Conservation (phyloP, 1,140 invertebrate genomes). For the Mesaphorura yosii region DNA sequence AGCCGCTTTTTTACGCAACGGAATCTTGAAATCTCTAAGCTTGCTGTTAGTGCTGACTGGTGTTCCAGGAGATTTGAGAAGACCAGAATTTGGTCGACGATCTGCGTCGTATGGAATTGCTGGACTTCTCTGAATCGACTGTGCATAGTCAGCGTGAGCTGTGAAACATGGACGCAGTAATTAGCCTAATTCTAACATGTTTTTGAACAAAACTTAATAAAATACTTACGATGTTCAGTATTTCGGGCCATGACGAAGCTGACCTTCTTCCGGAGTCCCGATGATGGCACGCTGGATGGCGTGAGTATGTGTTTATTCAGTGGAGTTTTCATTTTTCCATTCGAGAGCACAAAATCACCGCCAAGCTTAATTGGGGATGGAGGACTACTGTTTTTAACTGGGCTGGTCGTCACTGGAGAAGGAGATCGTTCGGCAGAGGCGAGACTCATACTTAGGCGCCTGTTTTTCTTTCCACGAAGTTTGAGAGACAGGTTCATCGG, state of each 20-base stretch:
- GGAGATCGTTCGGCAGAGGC: too few relatives aligned
- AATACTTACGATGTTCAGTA: slow-evolving; percentile 16
- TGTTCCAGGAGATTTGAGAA: slow-evolving; percentile 49
- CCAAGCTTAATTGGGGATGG: too few relatives aligned
- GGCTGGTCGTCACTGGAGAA: too few relatives aligned
- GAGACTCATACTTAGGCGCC: too few relatives aligned
- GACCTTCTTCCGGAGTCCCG: slow-evolving; percentile 12
- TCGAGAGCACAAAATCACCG: too few relatives aligned
- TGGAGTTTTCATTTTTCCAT: too few relatives aligned
- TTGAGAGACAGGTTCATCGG: too few relatives aligned
- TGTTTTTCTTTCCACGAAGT: too few relatives aligned
- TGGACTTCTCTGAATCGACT: slow-evolving; percentile 53
- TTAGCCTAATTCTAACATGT: neutral
- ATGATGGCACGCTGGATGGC: too few relatives aligned
- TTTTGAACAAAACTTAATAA: neutral
- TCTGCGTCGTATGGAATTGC: slow-evolving; percentile 58
- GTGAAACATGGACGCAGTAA: slow-evolving; percentile 13
- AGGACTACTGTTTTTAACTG: too few relatives aligned
- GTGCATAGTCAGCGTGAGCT: slow-evolving; percentile 48
- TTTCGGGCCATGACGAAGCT: slow-evolving; percentile 18
- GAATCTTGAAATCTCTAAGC: neutral
- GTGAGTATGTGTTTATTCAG: too few relatives aligned
- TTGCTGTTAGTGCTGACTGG: neutral
- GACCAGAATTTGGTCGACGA: slow-evolving; percentile 49
- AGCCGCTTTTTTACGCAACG: neutral